These are phyloP conservation scores for Condylostylus longicornis DNA, from an alignment of 1,140 invertebrate species.

Conservation along the genomic window DNA sequence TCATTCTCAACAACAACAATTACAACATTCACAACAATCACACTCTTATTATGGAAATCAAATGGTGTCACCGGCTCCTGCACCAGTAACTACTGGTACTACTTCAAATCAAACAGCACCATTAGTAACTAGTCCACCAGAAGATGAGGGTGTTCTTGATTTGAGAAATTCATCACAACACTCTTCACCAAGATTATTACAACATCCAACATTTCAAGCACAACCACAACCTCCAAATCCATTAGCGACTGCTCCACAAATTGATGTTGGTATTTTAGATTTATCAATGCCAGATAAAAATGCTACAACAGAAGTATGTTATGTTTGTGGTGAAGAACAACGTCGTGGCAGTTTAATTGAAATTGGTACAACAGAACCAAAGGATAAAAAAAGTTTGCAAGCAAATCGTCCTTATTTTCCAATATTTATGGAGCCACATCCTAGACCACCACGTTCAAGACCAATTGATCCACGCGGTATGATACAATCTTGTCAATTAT, in stretches of 20 bases:
- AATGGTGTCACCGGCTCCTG: conserved; percentile 23
- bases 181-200: conserved; percentile 1
- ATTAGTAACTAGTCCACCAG: not conserved
- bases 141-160: conserved; percentile 13
- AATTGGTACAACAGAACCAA: conserved; percentile 40
- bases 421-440: conserved; percentile 62
- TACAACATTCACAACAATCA: no score
- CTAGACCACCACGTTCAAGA: conserved; percentile 60
- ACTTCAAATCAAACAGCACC: not conserved
- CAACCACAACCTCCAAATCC: conserved; percentile 11
- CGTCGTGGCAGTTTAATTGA: conserved; percentile 57
- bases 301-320: conserved; percentile 73
- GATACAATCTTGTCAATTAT: conserved; percentile 62
- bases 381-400: conserved; percentile 32
- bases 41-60: conserved; percentile 21
- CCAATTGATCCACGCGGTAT: conserved; percentile 69
- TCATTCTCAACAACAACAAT: conserved; percentile 13
- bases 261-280: conserved; percentile 59
- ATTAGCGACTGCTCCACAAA: conserved; percentile 2
- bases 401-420: conserved; percentile 61
- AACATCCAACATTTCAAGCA: not conserved
- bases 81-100: conserved; percentile 15
- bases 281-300: conserved; percentile 84
- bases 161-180: conserved; percentile 15
- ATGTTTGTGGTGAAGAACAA: conserved; percentile 77